A percentile compares a stretch with the other conserved stretches of the same genome.
Evolutionary conservation across 2,797 vertebrate species (phyloP).

Genomic region (Coregonus ussuriensis): DNA sequence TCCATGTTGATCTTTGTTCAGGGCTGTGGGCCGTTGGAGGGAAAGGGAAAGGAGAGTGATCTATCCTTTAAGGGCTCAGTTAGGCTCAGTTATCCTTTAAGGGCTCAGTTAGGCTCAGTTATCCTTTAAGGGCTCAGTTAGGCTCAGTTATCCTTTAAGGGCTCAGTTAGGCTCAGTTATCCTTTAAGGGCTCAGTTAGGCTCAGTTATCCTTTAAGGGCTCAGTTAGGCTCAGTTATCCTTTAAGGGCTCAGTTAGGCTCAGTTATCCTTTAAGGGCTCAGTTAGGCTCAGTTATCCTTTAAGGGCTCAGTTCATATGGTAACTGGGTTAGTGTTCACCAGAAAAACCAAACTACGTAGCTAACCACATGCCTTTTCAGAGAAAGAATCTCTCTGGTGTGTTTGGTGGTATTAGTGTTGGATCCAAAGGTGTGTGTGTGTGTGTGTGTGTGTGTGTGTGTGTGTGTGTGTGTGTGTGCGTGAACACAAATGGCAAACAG

Average conservation of each 20-base stretch:
- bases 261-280: no score
- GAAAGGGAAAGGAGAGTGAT: slow-evolving; percentile 31
- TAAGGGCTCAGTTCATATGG: slow-evolving; percentile 58
- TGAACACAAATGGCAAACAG: slow-evolving; percentile 16
- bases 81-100: no score
- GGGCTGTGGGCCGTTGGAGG: slow-evolving; percentile 35
- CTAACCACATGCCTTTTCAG: slow-evolving; percentile 24
- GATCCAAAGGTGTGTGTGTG: background rate
- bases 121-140: no score
- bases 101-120: no score
- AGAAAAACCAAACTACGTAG: slow-evolving; percentile 55
- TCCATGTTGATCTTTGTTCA: slow-evolving; percentile 9
- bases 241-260: no score
- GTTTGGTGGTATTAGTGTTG: background rate
- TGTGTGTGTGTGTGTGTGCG: background rate
- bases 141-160: no score
- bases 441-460: slow-evolving; percentile 21
- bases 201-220: no score
- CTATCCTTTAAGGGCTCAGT: slow-evolving; percentile 17
- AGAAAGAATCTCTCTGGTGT: slow-evolving; percentile 29
- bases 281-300: slow-evolving; percentile 24
- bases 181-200: slow-evolving; percentile 30
- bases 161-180: background rate
- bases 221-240: no score
- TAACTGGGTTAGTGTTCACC: slow-evolving; percentile 60